Base-by-base conservation (phyloP, 1,140 invertebrate species). In the Atta texana region DNA sequence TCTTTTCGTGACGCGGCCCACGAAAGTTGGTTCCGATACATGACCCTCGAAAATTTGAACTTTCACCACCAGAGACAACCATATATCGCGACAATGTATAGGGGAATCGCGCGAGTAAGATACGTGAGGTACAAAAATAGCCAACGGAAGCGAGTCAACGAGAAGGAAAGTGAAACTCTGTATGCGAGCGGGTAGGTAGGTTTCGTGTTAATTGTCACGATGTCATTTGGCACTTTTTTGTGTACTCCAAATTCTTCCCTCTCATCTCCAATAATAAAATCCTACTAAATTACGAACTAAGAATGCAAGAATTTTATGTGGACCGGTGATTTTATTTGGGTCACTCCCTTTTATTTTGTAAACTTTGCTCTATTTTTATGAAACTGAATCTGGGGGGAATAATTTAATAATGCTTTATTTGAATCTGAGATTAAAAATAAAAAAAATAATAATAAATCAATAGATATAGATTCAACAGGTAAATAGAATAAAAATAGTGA, bases 91-190 rank as follows among this genome's bases (percentile, higher is more conserved):
- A 49, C 28, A 74, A 18, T 34, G 16, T 24, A n/a, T 24, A 64
- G 74, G 21, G 49, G 28, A 71, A 49, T 77, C 76, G 76, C 49
- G 21, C 55, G 24, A 61, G 10, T 44, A 39, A 81, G 87, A 72
- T 78, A 84, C 63, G 85, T 81, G 78, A 85, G 63, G 69, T 82
- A 91, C 80, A 81, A 91, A 91, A 90, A 91, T 90, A 90, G 75
- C 89, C 85, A 55, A 44, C 90, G 90, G 90, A 91, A 91, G 87
- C 78, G 71, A 88, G 59, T 86, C 84, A 90, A 87, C 88, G 90
- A 91, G 88, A 91, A 91, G 91, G 93, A 94, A 94, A 94, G 93
- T 94, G 94, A 94, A 94, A 94, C 93, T 94, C 86, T 80, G 91
- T 89, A n/a, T 31, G 57, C 72, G 55, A 88, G 28, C 55, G 12